These are phyloP conservation scores for Rhopalosiphum maidis DNA, from an alignment of 1,140 invertebrate genomes.

Conservation along the genomic window DNA sequence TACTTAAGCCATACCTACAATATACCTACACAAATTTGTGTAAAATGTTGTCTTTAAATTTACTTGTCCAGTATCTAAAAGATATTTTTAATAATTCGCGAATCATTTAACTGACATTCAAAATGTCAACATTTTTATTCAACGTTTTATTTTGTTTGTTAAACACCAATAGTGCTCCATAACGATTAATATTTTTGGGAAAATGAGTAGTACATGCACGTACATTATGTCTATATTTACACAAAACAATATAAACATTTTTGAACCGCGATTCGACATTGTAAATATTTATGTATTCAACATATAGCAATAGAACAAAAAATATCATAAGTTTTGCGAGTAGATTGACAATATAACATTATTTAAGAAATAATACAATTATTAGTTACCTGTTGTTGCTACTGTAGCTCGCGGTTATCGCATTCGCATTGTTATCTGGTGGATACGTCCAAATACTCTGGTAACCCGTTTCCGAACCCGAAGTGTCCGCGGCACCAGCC, in stretches of 20 bases:
- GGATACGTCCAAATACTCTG: conserved; percentile 60
- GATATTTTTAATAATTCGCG: neutral
- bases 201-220: neutral
- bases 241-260: neutral
- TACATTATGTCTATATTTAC: too few relatives aligned
- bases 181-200: neutral
- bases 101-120: neutral
- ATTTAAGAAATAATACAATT: neutral
- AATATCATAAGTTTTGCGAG: neutral
- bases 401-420: neutral
- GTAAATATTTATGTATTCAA: neutral
- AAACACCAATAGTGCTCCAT: neutral
- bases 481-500: conserved; percentile 58
- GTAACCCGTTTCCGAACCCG: conserved; percentile 60
- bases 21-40: neutral
- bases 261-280: neutral
- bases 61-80: neutral
- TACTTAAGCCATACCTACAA: too few relatives aligned
- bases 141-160: neutral
- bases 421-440: conserved; percentile 51
- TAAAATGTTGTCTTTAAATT: neutral
- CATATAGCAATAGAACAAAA: neutral
- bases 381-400: conserved; percentile 1
- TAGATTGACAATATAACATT: neutral
- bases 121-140: neutral